Base-by-base conservation (phyloP, 2,797 vertebrate species). In the Phoebastria nigripes region DNA sequence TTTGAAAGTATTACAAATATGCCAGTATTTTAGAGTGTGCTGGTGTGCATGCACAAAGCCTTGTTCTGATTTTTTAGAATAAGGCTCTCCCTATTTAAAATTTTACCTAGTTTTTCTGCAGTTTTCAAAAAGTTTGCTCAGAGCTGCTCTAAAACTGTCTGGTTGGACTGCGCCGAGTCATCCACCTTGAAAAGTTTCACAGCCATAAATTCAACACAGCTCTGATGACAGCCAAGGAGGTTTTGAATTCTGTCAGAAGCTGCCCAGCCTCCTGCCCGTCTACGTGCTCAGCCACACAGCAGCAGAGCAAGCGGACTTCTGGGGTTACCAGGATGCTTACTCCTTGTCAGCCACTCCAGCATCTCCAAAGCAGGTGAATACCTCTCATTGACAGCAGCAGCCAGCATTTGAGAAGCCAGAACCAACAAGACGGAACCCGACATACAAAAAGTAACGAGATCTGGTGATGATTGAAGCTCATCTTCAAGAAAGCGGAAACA, bases 1-100 rank as follows among this genome's bases (percentile, higher is more conserved):
- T 62, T 77, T 44, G 3, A 63, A 95, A 72, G 9, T n/a, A 90
- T 62, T 71, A n/a, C 59, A 94, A 93, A 74, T 16, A 81, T 12
- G 29, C 11, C 62, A 52, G 29, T 19, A 39, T 67, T 81, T 92
- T 61, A 56, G 14, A 29, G 19, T 0, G 0, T 35, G 56, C 22
- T 54, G 55, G 5, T 24, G 28, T n/a, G 15, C 52, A 47, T 4
- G 20, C 1, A 1, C 42, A 21, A 69, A 63, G 12, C 11, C 63
- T 59, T n/a, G 8, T 21, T 85, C 33, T 28, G 54, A 19, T 41
- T 35, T 79, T 91, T 72, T 44, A 82, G 26, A 51, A 21, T 6
- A 42, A 29, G 6, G 18, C 7, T 76, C 17, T 71, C 41, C 28
- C 25, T 56, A 1, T 49, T 70, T 70, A 25, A 62, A 86, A 20